Conservation (phyloP, 2,888 invertebrate genomes). For the Litoditis marina region DNA sequence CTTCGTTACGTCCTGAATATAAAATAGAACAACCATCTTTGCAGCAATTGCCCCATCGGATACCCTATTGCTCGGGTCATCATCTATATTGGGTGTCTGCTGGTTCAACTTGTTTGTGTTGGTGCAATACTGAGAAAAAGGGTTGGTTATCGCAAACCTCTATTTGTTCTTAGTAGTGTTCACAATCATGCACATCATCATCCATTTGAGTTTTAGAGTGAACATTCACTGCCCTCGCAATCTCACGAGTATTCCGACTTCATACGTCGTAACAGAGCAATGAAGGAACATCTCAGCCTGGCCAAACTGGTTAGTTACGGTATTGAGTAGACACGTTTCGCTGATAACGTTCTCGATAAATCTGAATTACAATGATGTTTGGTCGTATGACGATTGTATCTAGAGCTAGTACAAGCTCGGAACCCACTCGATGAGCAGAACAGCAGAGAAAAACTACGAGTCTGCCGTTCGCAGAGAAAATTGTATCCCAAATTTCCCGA, state of each 20-base stretch:
- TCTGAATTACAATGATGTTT: too few species aligned
- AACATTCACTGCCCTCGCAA: conserved; percentile 30
- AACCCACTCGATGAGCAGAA: too few species aligned
- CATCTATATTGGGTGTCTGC: conserved; percentile 49
- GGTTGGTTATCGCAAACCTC: conserved; percentile 13
- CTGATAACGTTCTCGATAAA: too few species aligned
- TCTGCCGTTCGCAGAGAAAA: too few species aligned
- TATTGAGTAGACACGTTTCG: too few species aligned
- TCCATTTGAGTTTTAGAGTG: conserved; percentile 21
- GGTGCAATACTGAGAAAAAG: conserved; percentile 42
- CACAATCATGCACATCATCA: neutral
- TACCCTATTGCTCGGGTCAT: conserved; percentile 49
- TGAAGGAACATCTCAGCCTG: conserved; percentile 31
- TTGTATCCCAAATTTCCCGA: too few species aligned
- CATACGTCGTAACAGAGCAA: conserved; percentile 33
- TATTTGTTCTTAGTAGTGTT: neutral
- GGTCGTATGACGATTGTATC: too few species aligned
- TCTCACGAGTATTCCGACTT: conserved; percentile 43
- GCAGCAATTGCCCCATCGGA: conserved; percentile 50
- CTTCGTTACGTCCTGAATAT: neutral
- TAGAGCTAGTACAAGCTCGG: too few species aligned
- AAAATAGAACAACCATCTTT: conserved; percentile 12
- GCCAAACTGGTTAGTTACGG: conserved; percentile 30
- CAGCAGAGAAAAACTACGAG: too few species aligned
- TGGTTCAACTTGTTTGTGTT: conserved; percentile 45